Percentiles rank a stretch among this genome's conserved stretches.
Evolutionary conservation across 2,888 invertebrate species (phyloP).

Genomic region (Troides oblongomaculatus): DNA sequence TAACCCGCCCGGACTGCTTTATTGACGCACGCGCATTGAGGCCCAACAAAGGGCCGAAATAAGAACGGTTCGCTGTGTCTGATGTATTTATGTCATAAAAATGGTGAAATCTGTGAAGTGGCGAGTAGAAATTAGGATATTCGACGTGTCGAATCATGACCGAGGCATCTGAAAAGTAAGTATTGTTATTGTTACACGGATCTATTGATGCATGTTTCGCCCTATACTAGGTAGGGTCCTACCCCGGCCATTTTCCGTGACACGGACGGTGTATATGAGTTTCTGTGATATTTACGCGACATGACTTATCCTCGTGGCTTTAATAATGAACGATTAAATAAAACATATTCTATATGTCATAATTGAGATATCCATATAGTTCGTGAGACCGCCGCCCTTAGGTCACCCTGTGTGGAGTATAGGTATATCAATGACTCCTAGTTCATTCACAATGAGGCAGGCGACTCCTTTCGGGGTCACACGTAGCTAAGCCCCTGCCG

Average conservation of each 20-base stretch:
- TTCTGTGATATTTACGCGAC: conserved; percentile 40
- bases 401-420: conserved; percentile 58
- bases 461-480: conserved; percentile 70
- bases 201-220: conserved; percentile 59
- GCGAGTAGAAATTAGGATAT: conserved; percentile 91
- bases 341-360: conserved; percentile 39
- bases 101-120: conserved; percentile 90
- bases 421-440: conserved; percentile 70
- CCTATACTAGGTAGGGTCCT: conserved; percentile 65
- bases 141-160: conserved; percentile 93
- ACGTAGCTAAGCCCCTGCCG: conserved; percentile 55
- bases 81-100: conserved; percentile 89
- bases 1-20: conserved; percentile 71
- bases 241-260: conserved; percentile 75
- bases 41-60: conserved; percentile 79
- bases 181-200: conserved; percentile 62
- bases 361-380: conserved; percentile 26
- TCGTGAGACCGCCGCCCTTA: conserved; percentile 68
- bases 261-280: conserved; percentile 53
- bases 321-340: conserved; percentile 32
- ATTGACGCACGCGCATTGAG: conserved; percentile 77
- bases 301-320: conserved; percentile 20
- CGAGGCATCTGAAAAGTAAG: conserved; percentile 95
- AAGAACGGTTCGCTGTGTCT: conserved; percentile 76
- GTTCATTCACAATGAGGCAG: conserved; percentile 77